phyloP scores from a whole-genome alignment of 2,888 invertebrate genomes.

The Atethmia centrago region DNA sequence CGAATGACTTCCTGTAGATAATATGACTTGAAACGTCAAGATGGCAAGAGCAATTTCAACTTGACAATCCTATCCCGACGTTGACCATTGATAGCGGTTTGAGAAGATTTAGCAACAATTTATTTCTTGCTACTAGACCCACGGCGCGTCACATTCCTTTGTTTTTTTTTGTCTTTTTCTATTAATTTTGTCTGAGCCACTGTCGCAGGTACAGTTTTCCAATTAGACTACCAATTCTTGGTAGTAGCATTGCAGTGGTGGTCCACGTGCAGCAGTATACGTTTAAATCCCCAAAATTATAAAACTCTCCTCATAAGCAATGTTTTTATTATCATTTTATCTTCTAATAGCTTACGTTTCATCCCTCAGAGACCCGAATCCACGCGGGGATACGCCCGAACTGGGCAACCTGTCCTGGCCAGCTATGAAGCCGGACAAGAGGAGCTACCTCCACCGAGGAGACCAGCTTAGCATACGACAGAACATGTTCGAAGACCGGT shows the following conservation, averaged over 20 bases:
- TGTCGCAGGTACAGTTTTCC: neutral
- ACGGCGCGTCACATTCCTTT: too few species aligned
- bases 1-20: neutral
- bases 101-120: neutral
- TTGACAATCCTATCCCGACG: neutral
- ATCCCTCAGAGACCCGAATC: slow-evolving; percentile 76
- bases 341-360: neutral
- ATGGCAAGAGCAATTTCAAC: neutral
- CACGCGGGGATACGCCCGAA: slow-evolving; percentile 69
- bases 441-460: slow-evolving; percentile 75
- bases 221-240: neutral
- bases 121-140: neutral
- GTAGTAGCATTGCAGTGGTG: neutral
- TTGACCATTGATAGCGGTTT: neutral
- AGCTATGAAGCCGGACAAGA: slow-evolving; percentile 68
- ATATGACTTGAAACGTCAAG: neutral
- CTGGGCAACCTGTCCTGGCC: slow-evolving; percentile 74
- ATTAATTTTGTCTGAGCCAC: too few species aligned
- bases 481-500: slow-evolving; percentile 77
- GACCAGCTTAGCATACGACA: slow-evolving; percentile 67
- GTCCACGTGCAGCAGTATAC: neutral
- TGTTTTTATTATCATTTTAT: neutral
- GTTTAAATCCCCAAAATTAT: neutral
- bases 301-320: neutral
- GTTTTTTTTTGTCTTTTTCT: too few species aligned